Percentiles rank a stretch among this genome's conserved stretches.
Conservation (phyloP, 2,113 vertebrate species). For the Ivindomyrus marchei region DNA sequence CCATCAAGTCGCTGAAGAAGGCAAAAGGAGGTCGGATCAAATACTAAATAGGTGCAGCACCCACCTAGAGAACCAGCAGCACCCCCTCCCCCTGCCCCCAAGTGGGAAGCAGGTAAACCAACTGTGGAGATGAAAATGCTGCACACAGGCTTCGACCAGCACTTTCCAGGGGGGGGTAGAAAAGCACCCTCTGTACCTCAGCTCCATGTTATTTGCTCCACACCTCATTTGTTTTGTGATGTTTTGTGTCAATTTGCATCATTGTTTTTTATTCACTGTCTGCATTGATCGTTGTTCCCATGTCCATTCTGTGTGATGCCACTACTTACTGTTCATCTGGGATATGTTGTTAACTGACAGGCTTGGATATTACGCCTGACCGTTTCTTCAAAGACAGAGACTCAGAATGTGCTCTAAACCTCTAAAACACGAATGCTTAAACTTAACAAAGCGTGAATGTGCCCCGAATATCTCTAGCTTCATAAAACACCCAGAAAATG, state of each 20-base stretch:
- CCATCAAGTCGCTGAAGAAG: not conserved
- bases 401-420: not conserved
- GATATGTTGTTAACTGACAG: not conserved
- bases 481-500: not conserved
- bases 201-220: not conserved
- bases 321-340: not conserved
- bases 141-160: not conserved
- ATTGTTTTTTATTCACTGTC: not conserved
- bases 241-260: not conserved
- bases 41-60: not conserved
- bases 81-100: fast-evolving
- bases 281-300: not conserved
- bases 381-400: not conserved
- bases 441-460: not conserved
- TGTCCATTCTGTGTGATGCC: not conserved
- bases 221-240: not conserved
- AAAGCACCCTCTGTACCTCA: not conserved
- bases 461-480: not conserved
- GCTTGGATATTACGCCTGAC: not conserved
- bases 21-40: not conserved
- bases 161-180: not conserved
- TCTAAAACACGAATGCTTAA: not conserved
- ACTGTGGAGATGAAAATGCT: not conserved
- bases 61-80: not conserved
- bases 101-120: not conserved